Base-by-base conservation (phyloP, 2,113 vertebrate species). In the Takifugu flavidus region DNA sequence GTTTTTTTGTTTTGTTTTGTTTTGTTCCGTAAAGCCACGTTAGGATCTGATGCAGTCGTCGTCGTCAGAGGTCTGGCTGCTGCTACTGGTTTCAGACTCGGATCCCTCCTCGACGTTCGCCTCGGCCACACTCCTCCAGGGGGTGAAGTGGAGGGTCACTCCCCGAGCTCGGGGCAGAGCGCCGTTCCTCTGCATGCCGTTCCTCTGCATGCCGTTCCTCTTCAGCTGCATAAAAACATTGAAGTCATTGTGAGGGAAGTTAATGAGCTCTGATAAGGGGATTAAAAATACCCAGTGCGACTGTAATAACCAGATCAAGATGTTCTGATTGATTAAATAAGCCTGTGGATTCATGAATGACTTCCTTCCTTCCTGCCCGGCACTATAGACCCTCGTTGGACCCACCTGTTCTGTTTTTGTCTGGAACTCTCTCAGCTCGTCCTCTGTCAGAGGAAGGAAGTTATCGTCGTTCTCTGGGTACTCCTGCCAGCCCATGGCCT, bases 401-500 rank as follows among this genome's bases (percentile, higher is more conserved):
- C 75, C 43, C 85, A 98, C 97, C 94, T 98, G 95, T 80, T 99
- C 95, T 25, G 95, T 97, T 91, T 96, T 99, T 87, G 94, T 93
- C 76, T 96, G 95, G 87, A 99, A 99, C 90, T 99, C 97, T 91
- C 85, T 94, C 82, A 99, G 93, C 82, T 99, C 97, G 58, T 99
- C 97, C 78, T 99, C 96, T 0, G 97, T 99, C 80, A 99, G 93
- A 65, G 96, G 97, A 89, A 94, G 93, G 89, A 93, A 99, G 89
- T 93, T 96, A 83, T 99, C 96, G 69, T 99, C 96, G n/a, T 98
- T 98, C 86, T 99, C 97, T 72, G 96, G 95, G 78, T 95, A 94
- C 68, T 99, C 96, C 88, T 98, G 95, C 96, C 97, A 99, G 80
- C 96, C 97, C 97, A 99, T 99, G 84, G 94, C 94, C 92, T 95